Percentiles rank a stretch among this genome's conserved stretches.
Evolutionary conservation across 1,140 invertebrate genomes (phyloP).

Genomic region (Centruroides sculpturatus): DNA sequence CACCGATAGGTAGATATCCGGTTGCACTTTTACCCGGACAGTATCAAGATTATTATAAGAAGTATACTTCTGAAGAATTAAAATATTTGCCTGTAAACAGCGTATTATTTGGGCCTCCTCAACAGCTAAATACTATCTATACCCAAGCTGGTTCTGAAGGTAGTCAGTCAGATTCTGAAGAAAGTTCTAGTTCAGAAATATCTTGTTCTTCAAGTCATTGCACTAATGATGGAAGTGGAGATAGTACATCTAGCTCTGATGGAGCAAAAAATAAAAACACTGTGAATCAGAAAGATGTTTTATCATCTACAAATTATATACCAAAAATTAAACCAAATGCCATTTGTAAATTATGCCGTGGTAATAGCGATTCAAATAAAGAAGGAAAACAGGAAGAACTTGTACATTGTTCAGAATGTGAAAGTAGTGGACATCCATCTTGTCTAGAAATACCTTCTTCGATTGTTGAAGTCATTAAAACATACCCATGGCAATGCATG

Average conservation of each 20-base stretch:
- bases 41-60: constrained; percentile 67
- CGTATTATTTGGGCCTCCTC: constrained; percentile 56
- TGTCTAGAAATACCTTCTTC: constrained; percentile 62
- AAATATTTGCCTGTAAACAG: constrained; percentile 84
- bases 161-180: constrained; percentile 23
- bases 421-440: constrained; percentile 46
- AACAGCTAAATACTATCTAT: constrained; percentile 4
- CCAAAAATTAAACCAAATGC: constrained; percentile 8
- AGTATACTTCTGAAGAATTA: constrained; percentile 46
- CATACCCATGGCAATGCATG: constrained; percentile 86
- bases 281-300: neutral
- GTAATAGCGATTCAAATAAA: constrained; percentile 26
- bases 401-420: constrained; percentile 56
- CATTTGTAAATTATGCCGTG: constrained; percentile 34
- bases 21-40: constrained; percentile 83
- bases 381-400: constrained; percentile 35
- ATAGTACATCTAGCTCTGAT: constrained; percentile 34
- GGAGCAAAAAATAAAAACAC: constrained; percentile 33
- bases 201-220: constrained; percentile 11
- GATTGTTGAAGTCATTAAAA: constrained; percentile 45
- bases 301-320: neutral
- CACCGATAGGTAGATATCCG: constrained; percentile 57
- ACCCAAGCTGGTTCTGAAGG: constrained; percentile 8
- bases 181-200: constrained; percentile 19
- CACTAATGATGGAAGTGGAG: constrained; percentile 14